These are phyloP conservation scores for Vultur gryphus DNA, from an alignment of 2,797 vertebrate species.

Conservation along the genomic window DNA sequence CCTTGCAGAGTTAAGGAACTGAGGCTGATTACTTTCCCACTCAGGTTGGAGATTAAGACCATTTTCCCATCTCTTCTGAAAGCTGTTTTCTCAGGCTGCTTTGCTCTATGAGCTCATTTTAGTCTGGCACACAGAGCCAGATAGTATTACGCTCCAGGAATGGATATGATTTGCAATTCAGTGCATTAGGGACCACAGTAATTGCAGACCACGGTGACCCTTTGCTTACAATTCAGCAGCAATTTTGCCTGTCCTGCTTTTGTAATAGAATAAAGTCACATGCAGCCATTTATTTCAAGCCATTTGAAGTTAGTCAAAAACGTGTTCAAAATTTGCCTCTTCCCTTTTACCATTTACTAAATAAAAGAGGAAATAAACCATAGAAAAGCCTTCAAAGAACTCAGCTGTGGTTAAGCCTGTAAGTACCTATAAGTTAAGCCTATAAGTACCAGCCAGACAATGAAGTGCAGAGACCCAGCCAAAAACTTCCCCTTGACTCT, in stretches of 20 bases:
- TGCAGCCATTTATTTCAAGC: background rate
- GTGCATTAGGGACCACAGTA: background rate
- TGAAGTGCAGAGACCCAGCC: background rate
- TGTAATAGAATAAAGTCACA: background rate
- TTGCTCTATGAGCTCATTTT: background rate
- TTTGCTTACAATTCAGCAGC: background rate
- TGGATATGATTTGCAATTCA: conserved; percentile 3
- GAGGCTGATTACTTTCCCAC: background rate
- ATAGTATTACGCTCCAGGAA: background rate
- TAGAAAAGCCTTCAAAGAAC: background rate
- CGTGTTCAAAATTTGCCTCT: background rate
- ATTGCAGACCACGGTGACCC: conserved; percentile 17
- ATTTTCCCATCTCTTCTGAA: background rate
- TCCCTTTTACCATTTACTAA: background rate
- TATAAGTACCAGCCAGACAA: background rate
- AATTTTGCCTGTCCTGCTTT: background rate
- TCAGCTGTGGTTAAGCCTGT: background rate
- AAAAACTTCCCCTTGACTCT: background rate
- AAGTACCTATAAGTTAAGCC: background rate
- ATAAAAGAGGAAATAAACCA: background rate
- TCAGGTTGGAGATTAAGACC: background rate
- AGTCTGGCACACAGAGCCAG: background rate
- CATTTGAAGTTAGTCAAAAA: background rate
- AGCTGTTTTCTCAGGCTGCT: background rate
- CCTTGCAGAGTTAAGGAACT: background rate